Evolutionary conservation across 2,797 vertebrate genomes (phyloP), one percentile per base, ranked within the genome.

Genomic region (Vultur gryphus): DNA sequence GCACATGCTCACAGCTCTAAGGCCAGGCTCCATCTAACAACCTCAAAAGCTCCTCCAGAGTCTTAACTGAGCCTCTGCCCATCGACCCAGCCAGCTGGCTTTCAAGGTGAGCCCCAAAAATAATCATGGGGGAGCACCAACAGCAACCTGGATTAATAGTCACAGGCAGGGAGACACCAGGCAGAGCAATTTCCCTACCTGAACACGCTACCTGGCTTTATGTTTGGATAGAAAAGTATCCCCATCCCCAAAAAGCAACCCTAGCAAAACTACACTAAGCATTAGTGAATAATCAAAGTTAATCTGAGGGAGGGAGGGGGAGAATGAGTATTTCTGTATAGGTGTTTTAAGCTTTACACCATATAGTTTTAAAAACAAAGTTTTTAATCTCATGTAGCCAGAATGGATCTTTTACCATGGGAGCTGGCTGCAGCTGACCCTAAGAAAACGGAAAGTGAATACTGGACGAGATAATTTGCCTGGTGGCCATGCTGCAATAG

Each of bases 151-250:
- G 7, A 4, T 3, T 4, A 9, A 10, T 1, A 5, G 14, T 13
- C 17, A 6, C 29, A 18, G 67, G 19, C 43, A 14, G 9, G 13
- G 61, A 51, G 78, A 66, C 25, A 25, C 44, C 73, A 67, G 46
- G 58, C 8, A 16, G 16, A 25, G 59, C 14, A 0, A 12, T 2
- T 9, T 11, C 80, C 52, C 44, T 11, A 7, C 48, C 57, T 29
- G 9, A 33, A 26, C 73, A 9, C 0, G 0, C 6, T 1, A 3
- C 48, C 52, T 25, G 69, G 31, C 58, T 43, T 16, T 17, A 3
- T 3, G 15, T 7, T 20, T n/a, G 33, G 23, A 12, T 0, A 29
- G 37, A 11, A 35, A 33, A 78, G 3, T 5, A 33, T 6, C 55
- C 46, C 35, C 64, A 20, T 1, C 37, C 54, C 62, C 58, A 25